A percentile compares a stretch with the other conserved stretches of the same genome.
These are phyloP conservation scores for Brenthis daphne DNA, from an alignment of 2,888 invertebrate species.

Conservation along the genomic window DNA sequence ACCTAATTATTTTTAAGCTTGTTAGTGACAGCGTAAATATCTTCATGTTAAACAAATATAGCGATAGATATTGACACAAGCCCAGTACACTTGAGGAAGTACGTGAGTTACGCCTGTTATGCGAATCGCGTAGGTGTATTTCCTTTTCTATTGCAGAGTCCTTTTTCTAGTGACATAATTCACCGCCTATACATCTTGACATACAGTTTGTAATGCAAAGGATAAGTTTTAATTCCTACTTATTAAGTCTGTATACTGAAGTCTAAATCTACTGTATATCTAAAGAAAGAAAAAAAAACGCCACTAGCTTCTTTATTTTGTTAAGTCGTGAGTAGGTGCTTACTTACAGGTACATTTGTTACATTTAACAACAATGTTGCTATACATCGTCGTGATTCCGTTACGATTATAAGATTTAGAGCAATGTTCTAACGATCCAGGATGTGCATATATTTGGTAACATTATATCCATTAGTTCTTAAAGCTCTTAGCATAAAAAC, in stretches of 20 bases:
- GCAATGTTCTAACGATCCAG: conserved; percentile 62
- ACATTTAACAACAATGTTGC: conserved; percentile 40
- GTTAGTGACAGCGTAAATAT: not conserved
- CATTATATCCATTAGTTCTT: conserved; percentile 12
- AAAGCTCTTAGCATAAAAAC: conserved; percentile 19
- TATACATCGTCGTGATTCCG: conserved; percentile 52
- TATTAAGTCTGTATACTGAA: not conserved
- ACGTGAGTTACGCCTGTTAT: conserved; percentile 40
- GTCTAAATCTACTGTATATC: not conserved
- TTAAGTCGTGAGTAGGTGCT: too few relatives aligned
- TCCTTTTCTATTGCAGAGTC: conserved; percentile 40
- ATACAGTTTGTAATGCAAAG: conserved; percentile 14
- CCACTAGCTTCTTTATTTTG: too few relatives aligned
- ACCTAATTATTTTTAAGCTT: not conserved
- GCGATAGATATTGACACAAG: conserved; percentile 24
- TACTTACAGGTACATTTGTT: conserved; percentile 30
- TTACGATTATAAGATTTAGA: conserved; percentile 62
- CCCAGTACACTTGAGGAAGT: conserved; percentile 38
- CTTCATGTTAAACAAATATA: conserved; percentile 23
- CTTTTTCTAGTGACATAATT: conserved; percentile 46
- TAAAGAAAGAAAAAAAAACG: too few relatives aligned
- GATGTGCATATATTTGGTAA: conserved; percentile 25
- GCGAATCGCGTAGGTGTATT: conserved; percentile 40
- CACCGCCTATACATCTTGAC: conserved; percentile 33
- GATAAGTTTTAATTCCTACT: not conserved